Evolutionary conservation across 2,113 vertebrate genomes (phyloP).

Genomic region (Chionodraco myersi): DNA sequence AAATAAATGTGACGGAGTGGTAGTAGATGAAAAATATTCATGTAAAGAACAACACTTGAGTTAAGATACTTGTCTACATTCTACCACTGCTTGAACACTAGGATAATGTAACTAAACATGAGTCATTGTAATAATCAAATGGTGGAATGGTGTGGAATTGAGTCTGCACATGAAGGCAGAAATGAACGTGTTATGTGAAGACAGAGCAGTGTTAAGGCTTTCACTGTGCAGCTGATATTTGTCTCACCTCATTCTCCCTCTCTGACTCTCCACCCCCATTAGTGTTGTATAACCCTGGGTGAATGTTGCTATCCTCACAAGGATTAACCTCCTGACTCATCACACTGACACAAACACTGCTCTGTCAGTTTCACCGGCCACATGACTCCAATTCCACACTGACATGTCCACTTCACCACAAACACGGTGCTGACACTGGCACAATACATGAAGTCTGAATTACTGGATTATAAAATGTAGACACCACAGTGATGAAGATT

Average conservation of each 20-base stretch:
- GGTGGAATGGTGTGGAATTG: not conserved
- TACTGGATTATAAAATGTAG: not conserved
- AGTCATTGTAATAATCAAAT: not conserved
- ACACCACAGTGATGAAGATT: no score
- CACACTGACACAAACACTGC: constrained; percentile 17
- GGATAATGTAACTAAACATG: no score
- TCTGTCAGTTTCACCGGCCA: constrained; percentile 19
- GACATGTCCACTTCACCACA: not conserved
- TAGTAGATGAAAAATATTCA: no score
- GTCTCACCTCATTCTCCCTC: not conserved
- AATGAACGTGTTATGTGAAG: not conserved
- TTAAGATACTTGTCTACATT: no score
- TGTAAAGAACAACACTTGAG: no score
- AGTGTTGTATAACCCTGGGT: constrained; percentile 54
- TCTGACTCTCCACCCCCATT: constrained; percentile 23
- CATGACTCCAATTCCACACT: constrained; percentile 14
- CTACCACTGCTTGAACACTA: not conserved
- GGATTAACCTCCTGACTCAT: constrained; percentile 61
- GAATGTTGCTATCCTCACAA: constrained; percentile 35
- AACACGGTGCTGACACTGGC: not conserved
- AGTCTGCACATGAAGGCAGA: not conserved
- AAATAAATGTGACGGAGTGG: no score
- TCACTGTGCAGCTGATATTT: constrained; percentile 24
- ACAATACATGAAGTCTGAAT: not conserved
- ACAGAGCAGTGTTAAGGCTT: constrained; percentile 4